Percentiles rank a stretch among this genome's conserved stretches.
These are phyloP conservation scores for Rhinatrema bivittatum DNA, from an alignment of 2,797 vertebrate genomes.

Conservation along the genomic window DNA sequence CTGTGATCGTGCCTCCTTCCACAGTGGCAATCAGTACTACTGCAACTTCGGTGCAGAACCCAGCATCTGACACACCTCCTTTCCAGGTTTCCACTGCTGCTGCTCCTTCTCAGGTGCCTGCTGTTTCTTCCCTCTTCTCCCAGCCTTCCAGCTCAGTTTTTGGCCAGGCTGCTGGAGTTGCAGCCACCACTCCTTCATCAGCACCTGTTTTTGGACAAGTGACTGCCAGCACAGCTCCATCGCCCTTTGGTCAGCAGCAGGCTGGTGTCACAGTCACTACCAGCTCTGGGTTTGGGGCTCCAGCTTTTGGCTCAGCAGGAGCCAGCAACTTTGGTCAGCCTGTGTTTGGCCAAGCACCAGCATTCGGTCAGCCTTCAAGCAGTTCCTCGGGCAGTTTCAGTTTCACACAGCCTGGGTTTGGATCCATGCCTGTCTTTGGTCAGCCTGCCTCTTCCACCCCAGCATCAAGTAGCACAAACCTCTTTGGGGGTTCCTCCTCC, in stretches of 20 bases:
- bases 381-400: slow-evolving; percentile 45
- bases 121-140: slow-evolving; percentile 19
- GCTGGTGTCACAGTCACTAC: slow-evolving; percentile 13
- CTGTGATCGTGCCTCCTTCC: not conserved
- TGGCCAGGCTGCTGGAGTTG: slow-evolving; percentile 49
- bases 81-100: slow-evolving; percentile 35
- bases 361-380: slow-evolving; percentile 52
- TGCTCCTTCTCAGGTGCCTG: slow-evolving; percentile 4
- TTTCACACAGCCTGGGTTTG: slow-evolving; percentile 59
- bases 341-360: slow-evolving; percentile 62
- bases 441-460: slow-evolving; percentile 54
- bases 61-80: not conserved
- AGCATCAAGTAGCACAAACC: slow-evolving; percentile 43
- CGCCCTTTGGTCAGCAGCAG: slow-evolving; percentile 52
- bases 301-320: slow-evolving; percentile 47
- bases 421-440: slow-evolving; percentile 56
- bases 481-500: slow-evolving; percentile 62
- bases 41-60: slow-evolving; percentile 2
- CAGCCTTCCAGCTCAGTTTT: slow-evolving; percentile 43
- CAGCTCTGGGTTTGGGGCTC: slow-evolving; percentile 35
- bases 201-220: slow-evolving; percentile 45
- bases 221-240: slow-evolving; percentile 27
- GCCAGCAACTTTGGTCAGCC: slow-evolving; percentile 71
- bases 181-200: slow-evolving; percentile 18
- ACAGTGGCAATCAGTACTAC: not conserved